phyloP scores from a whole-genome alignment of 2,888 invertebrate species.

The Exocentrus adspersus region DNA sequence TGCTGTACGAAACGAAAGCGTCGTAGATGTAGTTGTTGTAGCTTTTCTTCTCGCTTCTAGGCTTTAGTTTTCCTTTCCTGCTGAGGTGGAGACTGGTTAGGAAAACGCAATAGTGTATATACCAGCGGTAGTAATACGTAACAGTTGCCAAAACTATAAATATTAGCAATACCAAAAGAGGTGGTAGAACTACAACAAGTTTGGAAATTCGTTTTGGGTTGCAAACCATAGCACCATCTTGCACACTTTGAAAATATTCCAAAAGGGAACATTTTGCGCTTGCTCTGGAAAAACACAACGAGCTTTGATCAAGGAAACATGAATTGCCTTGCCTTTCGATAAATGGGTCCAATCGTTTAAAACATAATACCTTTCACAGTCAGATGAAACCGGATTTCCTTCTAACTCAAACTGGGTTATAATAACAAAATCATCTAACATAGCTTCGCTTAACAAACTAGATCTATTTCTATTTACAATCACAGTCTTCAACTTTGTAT shows the following conservation, averaged over 20 bases:
- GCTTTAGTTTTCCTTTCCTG: constrained; percentile 56
- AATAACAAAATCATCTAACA: constrained; percentile 68
- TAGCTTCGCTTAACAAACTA: constrained; percentile 66
- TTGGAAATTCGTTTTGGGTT: constrained; percentile 17
- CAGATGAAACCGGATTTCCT: constrained; percentile 68
- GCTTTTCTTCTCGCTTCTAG: constrained; percentile 52
- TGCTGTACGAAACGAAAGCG: constrained; percentile 71
- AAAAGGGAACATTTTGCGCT: constrained; percentile 44
- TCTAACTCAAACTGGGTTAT: constrained; percentile 64
- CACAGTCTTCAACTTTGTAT: constrained; percentile 62
- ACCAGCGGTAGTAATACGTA: constrained; percentile 62
- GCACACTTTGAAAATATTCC: constrained; percentile 42
- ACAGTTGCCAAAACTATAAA: constrained; percentile 63
- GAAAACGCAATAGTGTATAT: constrained; percentile 69
- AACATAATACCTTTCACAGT: constrained; percentile 59
- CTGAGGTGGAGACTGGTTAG: constrained; percentile 67
- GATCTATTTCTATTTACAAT: constrained; percentile 68
- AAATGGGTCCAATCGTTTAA: constrained; percentile 14
- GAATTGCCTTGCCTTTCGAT: neutral
- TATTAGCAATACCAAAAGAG: constrained; percentile 57
- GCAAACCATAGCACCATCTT: constrained; percentile 38
- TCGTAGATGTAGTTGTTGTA: constrained; percentile 66
- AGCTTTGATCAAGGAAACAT: neutral
- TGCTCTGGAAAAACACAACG: constrained; percentile 49
- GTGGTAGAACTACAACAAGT: constrained; percentile 39